Conservation (phyloP, 2,113 vertebrate genomes). For the Channa argus region DNA sequence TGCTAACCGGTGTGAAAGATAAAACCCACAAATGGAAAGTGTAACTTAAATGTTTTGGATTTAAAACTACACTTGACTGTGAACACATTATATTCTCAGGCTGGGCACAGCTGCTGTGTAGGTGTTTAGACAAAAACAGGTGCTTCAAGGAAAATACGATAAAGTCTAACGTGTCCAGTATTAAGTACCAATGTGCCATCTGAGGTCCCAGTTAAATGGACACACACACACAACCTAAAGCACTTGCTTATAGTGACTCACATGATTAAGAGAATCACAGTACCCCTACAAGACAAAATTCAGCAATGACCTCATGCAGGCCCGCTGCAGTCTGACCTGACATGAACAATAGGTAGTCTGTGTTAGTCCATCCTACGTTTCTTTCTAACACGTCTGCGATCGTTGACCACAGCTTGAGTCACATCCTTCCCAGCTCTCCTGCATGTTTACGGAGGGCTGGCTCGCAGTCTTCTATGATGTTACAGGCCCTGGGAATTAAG, state of each 20-base stretch:
- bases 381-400: constrained; percentile 51
- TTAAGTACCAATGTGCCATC: constrained; percentile 7
- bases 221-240: constrained; percentile 3
- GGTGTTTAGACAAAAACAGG: constrained; percentile 22
- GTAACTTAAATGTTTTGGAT: neutral
- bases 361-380: constrained; percentile 56
- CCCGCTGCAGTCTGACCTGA: constrained; percentile 55
- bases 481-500: constrained; percentile 50
- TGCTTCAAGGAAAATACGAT: neutral
- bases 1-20: neutral
- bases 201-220: neutral
- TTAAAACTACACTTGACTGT: neutral
- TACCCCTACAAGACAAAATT: constrained; percentile 54
- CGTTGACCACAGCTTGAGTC: constrained; percentile 74
- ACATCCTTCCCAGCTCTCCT: constrained; percentile 73
- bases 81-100: constrained; percentile 11
- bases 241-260: constrained; percentile 57
- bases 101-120: constrained; percentile 11
- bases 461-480: constrained; percentile 65
- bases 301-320: constrained; percentile 67
- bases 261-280: constrained; percentile 25
- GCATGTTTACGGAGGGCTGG: constrained; percentile 68
- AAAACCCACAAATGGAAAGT: neutral
- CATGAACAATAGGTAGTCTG: constrained; percentile 70
- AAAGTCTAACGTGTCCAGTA: neutral